A percentile compares a stretch with the other conserved stretches of the same genome.
phyloP scores from a whole-genome alignment of 2,888 invertebrate genomes.

The Agrochola lychnidis region DNA sequence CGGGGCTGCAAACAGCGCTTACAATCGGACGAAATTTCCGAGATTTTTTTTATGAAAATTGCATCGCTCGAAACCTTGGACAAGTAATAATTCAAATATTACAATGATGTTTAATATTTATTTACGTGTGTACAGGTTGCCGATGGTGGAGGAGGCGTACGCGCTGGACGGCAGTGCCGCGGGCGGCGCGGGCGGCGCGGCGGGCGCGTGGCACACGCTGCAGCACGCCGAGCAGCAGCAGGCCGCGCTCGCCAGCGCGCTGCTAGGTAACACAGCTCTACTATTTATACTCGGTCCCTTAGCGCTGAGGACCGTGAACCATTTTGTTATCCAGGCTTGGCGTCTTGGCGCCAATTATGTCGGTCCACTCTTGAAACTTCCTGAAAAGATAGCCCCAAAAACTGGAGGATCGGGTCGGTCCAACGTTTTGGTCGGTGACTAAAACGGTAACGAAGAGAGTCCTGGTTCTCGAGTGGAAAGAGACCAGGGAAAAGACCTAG shows the following conservation, averaged over 20 bases:
- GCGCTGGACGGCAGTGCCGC: constrained; percentile 79
- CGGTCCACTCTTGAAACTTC: not conserved
- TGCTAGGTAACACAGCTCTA: constrained; percentile 88
- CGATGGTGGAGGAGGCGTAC: constrained; percentile 92
- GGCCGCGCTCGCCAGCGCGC: constrained; percentile 94
- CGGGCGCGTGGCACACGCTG: constrained; percentile 94
- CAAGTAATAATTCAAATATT: too few relatives aligned
- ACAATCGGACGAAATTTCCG: too few relatives aligned
- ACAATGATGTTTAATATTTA: not conserved
- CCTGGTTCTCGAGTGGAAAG: too few relatives aligned
- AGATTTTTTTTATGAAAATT: too few relatives aligned
- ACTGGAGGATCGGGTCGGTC: not conserved
- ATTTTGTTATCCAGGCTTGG: not conserved
- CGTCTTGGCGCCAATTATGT: not conserved
- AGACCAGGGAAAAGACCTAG: not conserved
- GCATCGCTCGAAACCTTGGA: too few relatives aligned
- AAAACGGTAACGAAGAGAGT: not conserved
- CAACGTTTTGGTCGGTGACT: not conserved
- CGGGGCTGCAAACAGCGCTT: too few relatives aligned
- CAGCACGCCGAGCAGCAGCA: constrained; percentile 95
- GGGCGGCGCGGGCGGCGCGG: constrained; percentile 88
- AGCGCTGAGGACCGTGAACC: not conserved
- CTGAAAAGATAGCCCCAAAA: not conserved
- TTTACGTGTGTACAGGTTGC: constrained; percentile 84
- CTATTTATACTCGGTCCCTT: not conserved